Base-by-base conservation (phyloP, 2,888 invertebrate genomes). In the Ischnus inquisitorius region DNA sequence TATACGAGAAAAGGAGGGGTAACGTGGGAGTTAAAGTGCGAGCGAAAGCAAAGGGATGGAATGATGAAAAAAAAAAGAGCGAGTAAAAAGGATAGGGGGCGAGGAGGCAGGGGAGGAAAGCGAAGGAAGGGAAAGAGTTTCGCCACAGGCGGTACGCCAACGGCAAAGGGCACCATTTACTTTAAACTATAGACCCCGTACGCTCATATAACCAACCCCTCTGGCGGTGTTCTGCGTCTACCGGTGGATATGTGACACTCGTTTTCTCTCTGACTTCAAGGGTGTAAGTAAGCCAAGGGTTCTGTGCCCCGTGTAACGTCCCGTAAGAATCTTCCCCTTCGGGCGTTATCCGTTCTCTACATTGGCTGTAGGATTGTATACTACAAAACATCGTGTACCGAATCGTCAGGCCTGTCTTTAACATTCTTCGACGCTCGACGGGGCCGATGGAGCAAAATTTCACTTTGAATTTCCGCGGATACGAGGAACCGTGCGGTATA, bases 161-260 rank as follows among this genome's bases (percentile, higher is more conserved):
- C 48, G 84, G 86, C 79, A 82, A 79, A 82, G 77, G 72, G 82
- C 80, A 78, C 84, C 82, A 85, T 87, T 85, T 87, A 86, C 82
- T 76, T 80, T 77, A 79, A 83, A 79, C 81, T 85, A 78, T 46
- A 82, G 81, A 78, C 75, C 76, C 67, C 41, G 60, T 57, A 71
- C 77, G 48, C 78, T 48, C 79, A 22, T 54, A 65, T 51, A 54
- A 62, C 41, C 48, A 25, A 74, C 64, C 81, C 68, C 48, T 67
- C 48, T 65, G 48, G 80, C 64, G 39, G 25, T 34, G 67, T 34
- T 28, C 57, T 19, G 28, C 34, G 46, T 60, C 60, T 41, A 62
- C 57, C 60, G 25, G 14, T 72, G 67, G 77, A 72, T 78, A 72
- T 77, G 82, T 72, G 77, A 74, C 77, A 78, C 82, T 78, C 77